Conservation (phyloP, 2,113 vertebrate species). For the Prinia subflava region DNA sequence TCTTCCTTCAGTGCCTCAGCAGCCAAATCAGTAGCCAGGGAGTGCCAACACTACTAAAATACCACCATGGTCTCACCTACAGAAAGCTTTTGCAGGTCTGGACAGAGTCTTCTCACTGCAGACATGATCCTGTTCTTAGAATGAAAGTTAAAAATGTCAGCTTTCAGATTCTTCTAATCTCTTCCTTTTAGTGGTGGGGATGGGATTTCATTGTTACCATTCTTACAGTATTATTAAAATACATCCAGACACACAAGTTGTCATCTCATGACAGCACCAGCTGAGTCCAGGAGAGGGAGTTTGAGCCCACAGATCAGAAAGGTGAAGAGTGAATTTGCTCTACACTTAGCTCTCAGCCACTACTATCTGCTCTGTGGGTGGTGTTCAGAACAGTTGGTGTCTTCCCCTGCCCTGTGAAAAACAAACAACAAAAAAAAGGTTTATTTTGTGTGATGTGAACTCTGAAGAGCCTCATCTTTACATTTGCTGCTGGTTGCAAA, state of each 20-base stretch:
- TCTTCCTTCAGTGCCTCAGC: not conserved
- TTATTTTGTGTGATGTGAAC: not conserved
- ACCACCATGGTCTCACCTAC: not conserved
- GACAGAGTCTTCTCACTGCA: not conserved
- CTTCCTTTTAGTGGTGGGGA: not conserved
- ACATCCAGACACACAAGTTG: not conserved
- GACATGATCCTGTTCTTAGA: not conserved
- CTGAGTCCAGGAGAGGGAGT: conserved; percentile 33
- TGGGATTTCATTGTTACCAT: not conserved
- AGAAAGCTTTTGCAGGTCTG: not conserved
- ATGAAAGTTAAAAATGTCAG: not conserved
- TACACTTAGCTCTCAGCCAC: not conserved
- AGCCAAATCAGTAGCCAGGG: not conserved
- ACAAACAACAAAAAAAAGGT: not conserved
- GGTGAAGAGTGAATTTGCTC: not conserved
- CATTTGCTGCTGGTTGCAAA: not conserved
- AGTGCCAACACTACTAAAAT: not conserved
- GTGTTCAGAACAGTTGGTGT: not conserved
- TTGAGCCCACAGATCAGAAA: not conserved
- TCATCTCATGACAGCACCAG: not conserved
- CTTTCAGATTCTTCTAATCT: not conserved
- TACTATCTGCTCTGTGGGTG: not conserved
- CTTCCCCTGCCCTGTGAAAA: not conserved
- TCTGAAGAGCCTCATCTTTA: not conserved
- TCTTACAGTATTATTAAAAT: not conserved